A percentile compares a stretch with the other conserved stretches of the same genome.
Evolutionary conservation across 2,797 vertebrate genomes (phyloP).

Genomic region (Enteromius treurensis): DNA sequence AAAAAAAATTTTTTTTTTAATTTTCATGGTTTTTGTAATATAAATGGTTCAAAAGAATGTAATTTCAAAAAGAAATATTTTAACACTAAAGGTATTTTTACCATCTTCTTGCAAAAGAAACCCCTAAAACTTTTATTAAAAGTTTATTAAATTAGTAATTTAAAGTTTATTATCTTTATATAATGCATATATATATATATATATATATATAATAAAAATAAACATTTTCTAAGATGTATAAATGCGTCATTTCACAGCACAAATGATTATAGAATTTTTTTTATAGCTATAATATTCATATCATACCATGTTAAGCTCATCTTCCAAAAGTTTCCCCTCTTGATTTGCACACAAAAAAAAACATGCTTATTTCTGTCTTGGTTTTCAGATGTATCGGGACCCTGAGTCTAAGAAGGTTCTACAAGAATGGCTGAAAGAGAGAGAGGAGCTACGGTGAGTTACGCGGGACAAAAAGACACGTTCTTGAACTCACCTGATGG

Average conservation of each 20-base stretch:
- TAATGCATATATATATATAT: no score
- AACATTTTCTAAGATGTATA: no score
- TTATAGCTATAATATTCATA: not conserved
- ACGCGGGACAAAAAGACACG: not conserved
- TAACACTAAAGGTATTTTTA: no score
- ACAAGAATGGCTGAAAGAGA: conserved; percentile 84
- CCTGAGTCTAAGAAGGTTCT: conserved; percentile 77
- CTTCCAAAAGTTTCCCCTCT: not conserved
- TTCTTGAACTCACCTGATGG: not conserved
- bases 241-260: no score
- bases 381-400: conserved; percentile 76
- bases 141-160: no score
- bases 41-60: no score
- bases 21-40: no score
- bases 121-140: not conserved
- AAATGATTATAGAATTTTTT: no score
- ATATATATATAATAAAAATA: no score
- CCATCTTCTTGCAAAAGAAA: not conserved
- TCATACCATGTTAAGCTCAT: not conserved
- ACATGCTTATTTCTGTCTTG: not conserved
- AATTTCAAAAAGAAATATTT: no score
- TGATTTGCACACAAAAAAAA: not conserved
- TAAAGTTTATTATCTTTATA: no score
- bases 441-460: conserved; percentile 82
- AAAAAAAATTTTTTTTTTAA: no score